Conservation (phyloP, 2,888 invertebrate genomes). For the Noctua janthe region DNA sequence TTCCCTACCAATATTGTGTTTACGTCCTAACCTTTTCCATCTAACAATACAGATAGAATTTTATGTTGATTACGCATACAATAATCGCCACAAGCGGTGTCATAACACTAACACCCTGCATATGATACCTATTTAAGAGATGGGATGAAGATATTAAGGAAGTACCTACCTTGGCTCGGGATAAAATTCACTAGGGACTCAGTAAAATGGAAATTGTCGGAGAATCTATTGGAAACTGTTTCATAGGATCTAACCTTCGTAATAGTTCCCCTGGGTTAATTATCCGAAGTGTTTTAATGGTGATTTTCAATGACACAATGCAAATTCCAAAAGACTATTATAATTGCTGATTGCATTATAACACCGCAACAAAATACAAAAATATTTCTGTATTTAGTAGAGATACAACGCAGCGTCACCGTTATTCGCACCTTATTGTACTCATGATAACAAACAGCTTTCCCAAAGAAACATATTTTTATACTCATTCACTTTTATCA, state of each 20-base stretch:
- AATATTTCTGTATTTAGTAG: background rate
- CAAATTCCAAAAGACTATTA: background rate
- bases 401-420: too few species aligned
- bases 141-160: slow-evolving; percentile 59
- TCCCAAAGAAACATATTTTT: too few species aligned
- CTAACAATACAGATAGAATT: slow-evolving; percentile 34
- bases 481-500: too few species aligned
- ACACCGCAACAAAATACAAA: background rate
- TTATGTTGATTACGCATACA: slow-evolving; percentile 37
- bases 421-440: too few species aligned
- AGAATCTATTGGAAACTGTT: slow-evolving; percentile 47
- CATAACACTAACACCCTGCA: slow-evolving; percentile 27
- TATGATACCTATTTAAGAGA: slow-evolving; percentile 37
- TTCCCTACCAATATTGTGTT: background rate
- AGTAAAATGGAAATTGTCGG: slow-evolving; percentile 57
- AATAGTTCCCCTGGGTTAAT: slow-evolving; percentile 31
- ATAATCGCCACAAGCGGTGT: slow-evolving; percentile 35
- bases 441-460: too few species aligned
- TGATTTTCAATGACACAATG: background rate
- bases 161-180: slow-evolving; percentile 44
- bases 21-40: background rate
- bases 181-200: slow-evolving; percentile 51
- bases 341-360: background rate
- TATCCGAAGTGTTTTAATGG: slow-evolving; percentile 16
- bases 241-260: slow-evolving; percentile 12